Conservation (phyloP, 2,888 invertebrate species). For the Drosophila aldrichi region DNA sequence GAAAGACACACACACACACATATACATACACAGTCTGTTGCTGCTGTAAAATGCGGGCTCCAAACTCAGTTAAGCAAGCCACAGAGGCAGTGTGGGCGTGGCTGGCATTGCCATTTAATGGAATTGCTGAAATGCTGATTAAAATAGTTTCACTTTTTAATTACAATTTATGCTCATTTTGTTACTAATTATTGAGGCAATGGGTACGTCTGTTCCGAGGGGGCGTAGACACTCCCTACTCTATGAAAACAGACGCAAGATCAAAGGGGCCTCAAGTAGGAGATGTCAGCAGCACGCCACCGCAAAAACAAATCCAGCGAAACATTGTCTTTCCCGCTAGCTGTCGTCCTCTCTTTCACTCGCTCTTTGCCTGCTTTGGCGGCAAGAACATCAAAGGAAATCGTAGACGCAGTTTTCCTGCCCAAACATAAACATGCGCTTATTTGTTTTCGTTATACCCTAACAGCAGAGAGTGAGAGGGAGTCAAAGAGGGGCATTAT, state of each 20-base stretch:
- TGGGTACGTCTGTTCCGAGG: constrained; percentile 17
- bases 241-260: constrained; percentile 51
- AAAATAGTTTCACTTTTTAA: constrained; percentile 80
- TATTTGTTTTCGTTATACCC: constrained; percentile 50
- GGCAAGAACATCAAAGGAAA: constrained; percentile 75
- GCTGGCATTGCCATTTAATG: constrained; percentile 46
- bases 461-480: constrained; percentile 4
- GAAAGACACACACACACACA: background rate
- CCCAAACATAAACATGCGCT: constrained; percentile 72
- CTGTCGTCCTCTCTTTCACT: background rate
- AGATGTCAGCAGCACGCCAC: constrained; percentile 52
- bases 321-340: constrained; percentile 60
- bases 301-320: constrained; percentile 45
- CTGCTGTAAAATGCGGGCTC: constrained; percentile 62
- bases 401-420: constrained; percentile 74
- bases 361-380: constrained; percentile 10
- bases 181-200: constrained; percentile 65
- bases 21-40: background rate
- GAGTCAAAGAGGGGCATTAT: background rate
- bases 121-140: constrained; percentile 79
- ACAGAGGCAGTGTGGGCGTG: background rate
- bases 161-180: constrained; percentile 74
- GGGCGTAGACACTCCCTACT: constrained; percentile 5
- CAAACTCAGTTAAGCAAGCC: constrained; percentile 12
- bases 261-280: constrained; percentile 64